A percentile compares a stretch with the other conserved stretches of the same genome.
phyloP scores from a whole-genome alignment of 2,797 vertebrate species.

The Centropyge bicolor region DNA sequence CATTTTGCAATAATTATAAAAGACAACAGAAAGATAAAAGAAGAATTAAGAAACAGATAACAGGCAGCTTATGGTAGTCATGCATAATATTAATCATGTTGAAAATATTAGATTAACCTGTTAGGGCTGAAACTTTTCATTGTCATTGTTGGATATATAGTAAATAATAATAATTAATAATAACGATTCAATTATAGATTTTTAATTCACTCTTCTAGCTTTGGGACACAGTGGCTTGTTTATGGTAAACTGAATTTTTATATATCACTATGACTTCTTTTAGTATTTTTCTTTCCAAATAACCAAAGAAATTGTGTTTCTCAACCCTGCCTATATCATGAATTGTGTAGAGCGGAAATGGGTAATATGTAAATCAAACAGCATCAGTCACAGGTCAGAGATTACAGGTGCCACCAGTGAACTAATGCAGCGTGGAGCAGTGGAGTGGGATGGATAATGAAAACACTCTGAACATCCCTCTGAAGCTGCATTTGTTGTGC shows the following conservation, averaged over 20 bases:
- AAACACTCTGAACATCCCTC: not conserved
- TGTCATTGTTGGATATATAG: not conserved
- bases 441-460: conserved; percentile 8
- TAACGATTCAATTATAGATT: not conserved
- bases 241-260: not conserved
- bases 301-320: not conserved
- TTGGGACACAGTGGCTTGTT: not conserved
- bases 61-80: not conserved
- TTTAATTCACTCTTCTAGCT: not conserved
- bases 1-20: no score
- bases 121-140: no score
- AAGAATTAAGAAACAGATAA: no score
- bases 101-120: no score
- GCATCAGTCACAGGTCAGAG: conserved; percentile 22
- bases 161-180: no score
- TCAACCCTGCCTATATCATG: not conserved
- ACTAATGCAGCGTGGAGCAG: conserved; percentile 1
- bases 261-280: not conserved
- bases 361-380: not conserved
- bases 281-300: not conserved
- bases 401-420: not conserved
- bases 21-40: no score
- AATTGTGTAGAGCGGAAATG: not conserved
- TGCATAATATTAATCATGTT: not conserved
- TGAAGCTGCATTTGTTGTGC: not conserved